Percentiles rank a stretch among this genome's conserved stretches.
These are phyloP conservation scores for Hypothenemus hampei DNA, from an alignment of 1,140 invertebrate genomes.

Conservation along the genomic window DNA sequence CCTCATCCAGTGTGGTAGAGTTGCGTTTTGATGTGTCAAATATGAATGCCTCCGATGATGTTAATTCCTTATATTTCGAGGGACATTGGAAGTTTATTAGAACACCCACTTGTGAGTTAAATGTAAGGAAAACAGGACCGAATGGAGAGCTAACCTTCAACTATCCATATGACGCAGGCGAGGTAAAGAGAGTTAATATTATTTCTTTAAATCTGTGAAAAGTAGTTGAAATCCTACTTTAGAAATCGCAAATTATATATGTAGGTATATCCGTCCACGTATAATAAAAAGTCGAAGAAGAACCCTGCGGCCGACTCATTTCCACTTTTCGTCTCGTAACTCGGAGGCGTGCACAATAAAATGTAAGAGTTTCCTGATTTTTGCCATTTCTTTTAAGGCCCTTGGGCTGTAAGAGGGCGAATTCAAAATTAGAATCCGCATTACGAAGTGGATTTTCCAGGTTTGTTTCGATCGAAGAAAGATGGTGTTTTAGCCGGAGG, in stretches of 20 bases:
- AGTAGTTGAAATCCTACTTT: no score
- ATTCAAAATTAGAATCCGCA: constrained; percentile 4
- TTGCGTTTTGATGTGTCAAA: constrained; percentile 74
- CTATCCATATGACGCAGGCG: constrained; percentile 54
- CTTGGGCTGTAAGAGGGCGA: constrained; percentile 1
- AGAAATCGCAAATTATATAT: no score
- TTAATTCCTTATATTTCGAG: constrained; percentile 76
- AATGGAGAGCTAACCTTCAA: constrained; percentile 69
- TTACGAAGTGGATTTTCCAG: not conserved
- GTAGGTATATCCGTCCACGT: no score
- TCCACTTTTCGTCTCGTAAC: not conserved
- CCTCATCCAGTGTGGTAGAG: constrained; percentile 68
- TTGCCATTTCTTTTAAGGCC: constrained; percentile 3
- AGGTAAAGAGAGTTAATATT: constrained; percentile 50
- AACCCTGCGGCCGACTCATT: not conserved
- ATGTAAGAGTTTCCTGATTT: constrained; percentile 1
- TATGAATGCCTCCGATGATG: constrained; percentile 81
- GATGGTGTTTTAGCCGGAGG: no score
- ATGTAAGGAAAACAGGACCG: constrained; percentile 63
- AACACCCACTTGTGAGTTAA: constrained; percentile 59
- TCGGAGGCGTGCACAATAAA: not conserved
- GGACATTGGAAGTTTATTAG: constrained; percentile 77
- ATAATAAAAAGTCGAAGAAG: not conserved
- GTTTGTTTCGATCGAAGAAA: no score
- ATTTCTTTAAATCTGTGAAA: not conserved